Base-by-base conservation (phyloP, 2,113 vertebrate species). In the Centropus unirufus region DNA sequence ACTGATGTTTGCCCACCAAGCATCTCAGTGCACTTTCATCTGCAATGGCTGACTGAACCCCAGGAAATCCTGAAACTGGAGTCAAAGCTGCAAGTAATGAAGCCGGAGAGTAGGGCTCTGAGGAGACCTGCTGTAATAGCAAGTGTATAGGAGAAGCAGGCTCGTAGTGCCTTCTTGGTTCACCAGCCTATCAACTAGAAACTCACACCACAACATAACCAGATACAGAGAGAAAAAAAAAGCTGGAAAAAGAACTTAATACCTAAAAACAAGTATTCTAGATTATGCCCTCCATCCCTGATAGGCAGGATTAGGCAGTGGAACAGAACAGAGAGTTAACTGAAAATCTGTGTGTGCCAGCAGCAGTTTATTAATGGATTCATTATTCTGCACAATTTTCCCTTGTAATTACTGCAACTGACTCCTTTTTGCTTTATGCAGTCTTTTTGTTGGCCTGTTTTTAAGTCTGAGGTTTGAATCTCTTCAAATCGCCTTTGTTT, bases 401-500 rank as follows among this genome's bases (percentile, higher is more conserved):
- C 32, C 8, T 81, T 78, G 44, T 81, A 91, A 24, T 67, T 72
- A 72, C 69, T 78, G 26, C 24, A 54, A 6, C 54, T 40, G 10
- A 16, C 80, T 94, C 39, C 21, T 83, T 90, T 94, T 93, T 62
- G 23, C 44, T 34, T 68, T 62, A 29, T 42, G 22, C 40, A 62
- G 81, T 39, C 77, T 76, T 91, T 93, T 72, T 61, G 15, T 69
- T 91, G 61, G 83, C n/a, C 57, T 76, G 14, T 4, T 92, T 95
- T 66, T 55, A 76, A 84, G 81, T 44, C 59, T 87, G 91, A 95
- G 58, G 62, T 76, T 84, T 92, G 89, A 91, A 84, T 76, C 54
- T 18, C 19, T 66, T 95, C 58, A 69, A n/a, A 51, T 69, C 11
- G 68, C 44, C 89, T 76, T 69, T 95, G 94, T 95, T 92, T 87